Conservation (phyloP, 2,888 invertebrate genomes). For the Euspilapteryx auroguttella region DNA sequence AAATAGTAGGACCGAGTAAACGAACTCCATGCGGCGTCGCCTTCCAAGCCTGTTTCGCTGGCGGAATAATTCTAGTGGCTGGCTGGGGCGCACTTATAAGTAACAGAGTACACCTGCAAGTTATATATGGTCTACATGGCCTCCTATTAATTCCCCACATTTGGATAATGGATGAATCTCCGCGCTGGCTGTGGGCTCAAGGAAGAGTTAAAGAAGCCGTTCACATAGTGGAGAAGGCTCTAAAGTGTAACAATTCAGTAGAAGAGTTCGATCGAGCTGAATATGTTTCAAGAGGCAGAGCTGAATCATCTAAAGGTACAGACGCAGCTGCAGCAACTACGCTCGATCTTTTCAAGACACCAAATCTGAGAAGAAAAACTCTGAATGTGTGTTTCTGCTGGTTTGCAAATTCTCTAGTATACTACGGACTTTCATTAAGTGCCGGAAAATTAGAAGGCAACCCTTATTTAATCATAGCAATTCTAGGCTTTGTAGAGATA, state of each 20-base stretch:
- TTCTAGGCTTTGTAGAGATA: slow-evolving; percentile 78
- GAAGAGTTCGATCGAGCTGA: slow-evolving; percentile 66
- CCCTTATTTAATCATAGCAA: slow-evolving; percentile 77
- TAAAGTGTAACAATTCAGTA: slow-evolving; percentile 70
- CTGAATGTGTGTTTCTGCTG: slow-evolving; percentile 81
- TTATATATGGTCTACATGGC: slow-evolving; percentile 77
- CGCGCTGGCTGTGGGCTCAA: slow-evolving; percentile 86
- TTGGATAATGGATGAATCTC: slow-evolving; percentile 89
- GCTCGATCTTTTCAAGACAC: slow-evolving; percentile 76
- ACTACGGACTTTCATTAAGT: slow-evolving; percentile 82
- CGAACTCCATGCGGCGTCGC: slow-evolving; percentile 79
- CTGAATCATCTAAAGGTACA: slow-evolving; percentile 35
- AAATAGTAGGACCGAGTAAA: slow-evolving; percentile 78
- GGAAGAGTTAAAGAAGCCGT: slow-evolving; percentile 74
- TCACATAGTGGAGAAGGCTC: slow-evolving; percentile 72
- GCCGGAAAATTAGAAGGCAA: slow-evolving; percentile 81
- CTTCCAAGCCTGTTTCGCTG: slow-evolving; percentile 78
- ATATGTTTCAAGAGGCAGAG: slow-evolving; percentile 64
- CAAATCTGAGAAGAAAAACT: slow-evolving; percentile 76
- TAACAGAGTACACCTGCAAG: slow-evolving; percentile 73
- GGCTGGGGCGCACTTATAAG: slow-evolving; percentile 80
- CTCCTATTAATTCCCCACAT: slow-evolving; percentile 75
- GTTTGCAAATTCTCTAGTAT: slow-evolving; percentile 87
- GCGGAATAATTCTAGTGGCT: slow-evolving; percentile 81
- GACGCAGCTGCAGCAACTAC: slow-evolving; percentile 58